These are phyloP conservation scores for Rhopalosiphum maidis DNA, from an alignment of 1,140 invertebrate species.

Conservation along the genomic window DNA sequence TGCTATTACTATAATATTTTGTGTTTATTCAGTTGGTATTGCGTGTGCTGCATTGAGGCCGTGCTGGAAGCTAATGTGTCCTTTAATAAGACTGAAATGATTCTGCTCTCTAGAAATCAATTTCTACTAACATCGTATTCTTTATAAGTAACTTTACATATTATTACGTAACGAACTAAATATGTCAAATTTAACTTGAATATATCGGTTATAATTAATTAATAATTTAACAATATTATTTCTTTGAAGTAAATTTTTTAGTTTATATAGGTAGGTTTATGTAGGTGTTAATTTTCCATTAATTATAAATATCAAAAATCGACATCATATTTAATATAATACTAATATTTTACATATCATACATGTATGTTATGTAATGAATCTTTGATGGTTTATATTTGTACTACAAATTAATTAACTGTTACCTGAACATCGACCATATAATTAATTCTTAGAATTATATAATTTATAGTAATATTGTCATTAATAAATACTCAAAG, in stretches of 20 bases:
- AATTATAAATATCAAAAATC: background rate
- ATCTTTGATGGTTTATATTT: background rate
- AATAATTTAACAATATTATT: background rate
- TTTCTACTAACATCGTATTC: background rate
- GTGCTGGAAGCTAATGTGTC: background rate
- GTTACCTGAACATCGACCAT: background rate
- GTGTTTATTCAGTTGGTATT: background rate
- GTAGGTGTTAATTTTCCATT: background rate
- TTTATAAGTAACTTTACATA: background rate
- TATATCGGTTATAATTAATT: background rate
- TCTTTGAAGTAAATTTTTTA: background rate
- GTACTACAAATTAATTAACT: background rate
- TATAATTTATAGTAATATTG: background rate
- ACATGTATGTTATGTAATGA: background rate
- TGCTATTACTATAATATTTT: background rate
- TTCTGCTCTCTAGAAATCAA: background rate
- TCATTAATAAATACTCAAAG: background rate
- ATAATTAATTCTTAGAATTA: background rate
- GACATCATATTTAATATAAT: background rate
- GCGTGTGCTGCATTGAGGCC: background rate
- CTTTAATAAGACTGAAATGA: background rate
- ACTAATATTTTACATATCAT: background rate
- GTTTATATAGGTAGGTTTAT: background rate
- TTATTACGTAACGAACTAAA: background rate
- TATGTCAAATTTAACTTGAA: background rate